Conservation (phyloP, 2,888 invertebrate species). For the Stomorhina lunata region DNA sequence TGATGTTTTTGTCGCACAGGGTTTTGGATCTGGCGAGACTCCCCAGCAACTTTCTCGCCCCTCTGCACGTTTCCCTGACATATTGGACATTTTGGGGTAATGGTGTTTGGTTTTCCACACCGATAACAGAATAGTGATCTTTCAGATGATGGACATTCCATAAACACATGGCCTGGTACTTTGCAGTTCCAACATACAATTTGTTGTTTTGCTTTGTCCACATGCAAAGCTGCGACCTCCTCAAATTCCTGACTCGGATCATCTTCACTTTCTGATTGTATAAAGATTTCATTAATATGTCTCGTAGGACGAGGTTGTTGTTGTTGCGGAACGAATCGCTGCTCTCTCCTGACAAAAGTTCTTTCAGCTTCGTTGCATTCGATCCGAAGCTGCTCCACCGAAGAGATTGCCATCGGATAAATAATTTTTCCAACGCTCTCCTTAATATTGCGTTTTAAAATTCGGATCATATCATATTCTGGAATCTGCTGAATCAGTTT, state of each 20-base stretch:
- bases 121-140: not conserved
- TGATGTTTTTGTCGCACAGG: not conserved
- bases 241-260: no score
- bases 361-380: conserved; percentile 13
- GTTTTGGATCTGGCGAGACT: not conserved
- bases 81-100: not conserved
- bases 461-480: no score
- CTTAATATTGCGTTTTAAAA: no score
- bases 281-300: not conserved
- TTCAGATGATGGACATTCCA: not conserved
- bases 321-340: not conserved
- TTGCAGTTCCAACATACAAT: not conserved
- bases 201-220: no score
- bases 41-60: not conserved
- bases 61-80: not conserved
- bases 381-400: conserved; percentile 1
- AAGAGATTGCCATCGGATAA: not conserved
- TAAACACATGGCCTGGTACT: not conserved
- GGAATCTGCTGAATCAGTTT: no score
- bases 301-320: not conserved
- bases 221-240: not conserved
- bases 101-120: not conserved
- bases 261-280: not conserved
- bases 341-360: no score
- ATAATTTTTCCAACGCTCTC: not conserved